Conservation (phyloP, 2,888 invertebrate species). For the Dolomedes plantarius region DNA sequence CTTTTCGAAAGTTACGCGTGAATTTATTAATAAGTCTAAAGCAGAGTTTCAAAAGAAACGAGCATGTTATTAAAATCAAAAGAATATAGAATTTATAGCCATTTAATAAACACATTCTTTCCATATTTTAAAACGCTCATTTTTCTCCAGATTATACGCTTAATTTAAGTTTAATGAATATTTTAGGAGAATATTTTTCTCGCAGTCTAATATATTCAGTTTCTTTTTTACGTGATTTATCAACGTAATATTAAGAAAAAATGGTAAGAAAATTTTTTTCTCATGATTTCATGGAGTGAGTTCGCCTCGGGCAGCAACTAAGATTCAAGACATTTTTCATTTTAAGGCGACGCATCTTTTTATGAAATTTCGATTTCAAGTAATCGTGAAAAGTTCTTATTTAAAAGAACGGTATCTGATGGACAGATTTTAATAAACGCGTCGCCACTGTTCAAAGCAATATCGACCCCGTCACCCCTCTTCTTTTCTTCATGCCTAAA, state of each 20-base stretch:
- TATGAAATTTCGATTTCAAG: conserved; percentile 30
- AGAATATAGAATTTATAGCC: no score
- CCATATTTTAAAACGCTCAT: no score
- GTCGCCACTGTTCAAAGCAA: conserved; percentile 21
- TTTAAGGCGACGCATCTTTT: conserved; percentile 29
- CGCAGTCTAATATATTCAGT: no score
- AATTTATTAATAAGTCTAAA: no score
- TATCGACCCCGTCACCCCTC: conserved; percentile 12
- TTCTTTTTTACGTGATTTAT: background rate
- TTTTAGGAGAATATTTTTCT: no score
- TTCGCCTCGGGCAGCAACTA: background rate
- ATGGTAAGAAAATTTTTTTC: no score
- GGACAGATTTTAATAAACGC: conserved; percentile 64
- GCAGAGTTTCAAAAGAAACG: no score
- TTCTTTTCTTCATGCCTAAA: background rate
- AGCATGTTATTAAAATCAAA: no score
- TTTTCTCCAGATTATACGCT: no score
- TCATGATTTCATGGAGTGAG: background rate
- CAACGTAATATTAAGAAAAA: background rate
- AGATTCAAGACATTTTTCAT: conserved; percentile 35
- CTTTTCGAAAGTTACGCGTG: no score
- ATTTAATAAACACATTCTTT: no score
- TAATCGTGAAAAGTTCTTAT: conserved; percentile 4
- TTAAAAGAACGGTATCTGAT: conserved; percentile 25
- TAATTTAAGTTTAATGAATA: no score